phyloP scores from a whole-genome alignment of 1,140 invertebrate genomes.

The Nebria ingens region DNA sequence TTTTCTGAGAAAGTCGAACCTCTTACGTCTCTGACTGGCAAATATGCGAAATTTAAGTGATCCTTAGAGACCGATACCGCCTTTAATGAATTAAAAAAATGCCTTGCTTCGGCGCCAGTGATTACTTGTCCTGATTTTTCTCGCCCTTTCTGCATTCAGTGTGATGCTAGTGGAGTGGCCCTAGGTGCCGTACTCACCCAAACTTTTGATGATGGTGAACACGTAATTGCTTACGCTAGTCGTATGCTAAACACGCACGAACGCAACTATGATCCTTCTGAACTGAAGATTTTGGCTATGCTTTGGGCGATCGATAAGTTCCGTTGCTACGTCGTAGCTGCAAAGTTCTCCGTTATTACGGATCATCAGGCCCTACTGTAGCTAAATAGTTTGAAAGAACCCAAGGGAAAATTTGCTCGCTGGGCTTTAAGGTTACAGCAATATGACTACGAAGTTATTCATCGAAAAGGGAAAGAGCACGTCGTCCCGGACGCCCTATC shows the following conservation, averaged over 20 bases:
- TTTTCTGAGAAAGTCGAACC: constrained; percentile 23
- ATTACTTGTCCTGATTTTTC: constrained; percentile 22
- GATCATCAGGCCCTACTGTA: constrained; percentile 34
- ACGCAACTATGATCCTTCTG: constrained; percentile 29
- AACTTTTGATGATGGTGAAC: constrained; percentile 27
- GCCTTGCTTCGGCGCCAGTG: constrained; percentile 14
- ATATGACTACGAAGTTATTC: constrained; percentile 29
- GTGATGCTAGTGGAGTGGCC: constrained; percentile 25
- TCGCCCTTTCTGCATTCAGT: constrained; percentile 22
- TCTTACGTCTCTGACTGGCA: constrained; percentile 18
- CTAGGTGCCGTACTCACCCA: constrained; percentile 28
- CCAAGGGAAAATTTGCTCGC: constrained; percentile 28
- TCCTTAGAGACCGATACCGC: constrained; percentile 4
- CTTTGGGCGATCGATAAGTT: constrained; percentile 31
- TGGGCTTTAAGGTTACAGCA: constrained; percentile 32
- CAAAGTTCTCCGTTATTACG: constrained; percentile 31
- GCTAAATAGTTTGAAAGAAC: constrained; percentile 30
- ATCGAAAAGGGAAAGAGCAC: constrained; percentile 26
- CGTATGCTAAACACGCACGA: constrained; percentile 27
- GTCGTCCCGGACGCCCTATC: constrained; percentile 24
- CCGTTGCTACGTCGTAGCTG: constrained; percentile 27
- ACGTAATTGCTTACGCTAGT: constrained; percentile 36
- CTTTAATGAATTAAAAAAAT: constrained; percentile 12
- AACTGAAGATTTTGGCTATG: constrained; percentile 34
- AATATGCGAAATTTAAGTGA: constrained; percentile 16